Evolutionary conservation across 2,888 invertebrate species (phyloP).

Genomic region (Iselma pallidipennis): DNA sequence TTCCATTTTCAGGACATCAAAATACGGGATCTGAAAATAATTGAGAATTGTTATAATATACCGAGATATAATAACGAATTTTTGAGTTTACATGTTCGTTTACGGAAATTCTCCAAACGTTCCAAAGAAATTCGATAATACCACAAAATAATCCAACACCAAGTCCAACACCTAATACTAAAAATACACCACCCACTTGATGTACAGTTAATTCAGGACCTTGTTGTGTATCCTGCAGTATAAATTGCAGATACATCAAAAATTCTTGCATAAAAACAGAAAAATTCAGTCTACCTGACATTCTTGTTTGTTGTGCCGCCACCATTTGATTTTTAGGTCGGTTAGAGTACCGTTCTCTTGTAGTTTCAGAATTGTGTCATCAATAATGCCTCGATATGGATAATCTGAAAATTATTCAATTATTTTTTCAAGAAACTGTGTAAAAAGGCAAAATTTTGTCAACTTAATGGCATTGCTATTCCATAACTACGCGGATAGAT

Average conservation of each 20-base stretch:
- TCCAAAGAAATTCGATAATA: constrained; percentile 79
- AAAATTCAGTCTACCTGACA: not conserved
- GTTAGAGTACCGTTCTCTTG: constrained; percentile 4
- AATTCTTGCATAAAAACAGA: not conserved
- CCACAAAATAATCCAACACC: constrained; percentile 72
- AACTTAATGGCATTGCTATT: constrained; percentile 88
- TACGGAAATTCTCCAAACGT: constrained; percentile 72
- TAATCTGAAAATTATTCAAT: constrained; percentile 1
- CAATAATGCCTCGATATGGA: constrained; percentile 2
- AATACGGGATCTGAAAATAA: not conserved
- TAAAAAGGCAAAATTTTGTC: constrained; percentile 50
- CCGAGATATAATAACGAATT: no score
- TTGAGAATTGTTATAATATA: no score
- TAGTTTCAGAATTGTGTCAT: constrained; percentile 6
- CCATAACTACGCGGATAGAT: constrained; percentile 93
- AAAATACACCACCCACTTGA: constrained; percentile 87
- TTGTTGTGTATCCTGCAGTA: not conserved
- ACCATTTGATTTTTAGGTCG: constrained; percentile 11
- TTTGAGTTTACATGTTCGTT: constrained; percentile 62
- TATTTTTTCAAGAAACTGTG: no score
- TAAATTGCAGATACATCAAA: not conserved
- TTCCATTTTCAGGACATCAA: not conserved
- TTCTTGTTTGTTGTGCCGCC: not conserved
- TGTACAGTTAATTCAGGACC: constrained; percentile 64
- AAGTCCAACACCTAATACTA: constrained; percentile 76